Evolutionary conservation across 37 sponge, comb jelly and placozoan species (phyloP).

Genomic region (Theonella swinhoei): DNA sequence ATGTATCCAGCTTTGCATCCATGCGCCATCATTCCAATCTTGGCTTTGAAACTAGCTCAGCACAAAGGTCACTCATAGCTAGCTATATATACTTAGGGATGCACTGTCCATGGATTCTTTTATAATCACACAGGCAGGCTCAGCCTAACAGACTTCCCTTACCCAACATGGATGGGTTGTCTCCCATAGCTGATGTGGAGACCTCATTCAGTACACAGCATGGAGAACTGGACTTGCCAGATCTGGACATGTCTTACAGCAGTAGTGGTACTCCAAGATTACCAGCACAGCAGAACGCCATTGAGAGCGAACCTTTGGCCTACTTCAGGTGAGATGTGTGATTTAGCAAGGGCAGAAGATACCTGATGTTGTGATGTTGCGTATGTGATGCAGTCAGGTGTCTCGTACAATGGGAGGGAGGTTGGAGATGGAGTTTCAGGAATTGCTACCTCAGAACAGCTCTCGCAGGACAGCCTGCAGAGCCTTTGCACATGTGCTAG

Average conservation of each 20-base stretch:
- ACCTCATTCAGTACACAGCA: neutral
- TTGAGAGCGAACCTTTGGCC: neutral
- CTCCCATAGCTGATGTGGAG: slow-evolving; percentile 13
- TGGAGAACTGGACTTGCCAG: neutral
- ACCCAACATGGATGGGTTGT: slow-evolving; percentile 4
- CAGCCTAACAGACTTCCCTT: neutral
- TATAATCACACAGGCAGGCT: too few species aligned
- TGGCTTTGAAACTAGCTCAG: slow-evolving; percentile 1
- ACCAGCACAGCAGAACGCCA: neutral
- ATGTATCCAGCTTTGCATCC: neutral
- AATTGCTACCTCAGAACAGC: slow-evolving; percentile 24
- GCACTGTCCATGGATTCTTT: too few species aligned
- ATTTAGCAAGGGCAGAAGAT: neutral
- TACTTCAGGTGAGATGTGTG: neutral
- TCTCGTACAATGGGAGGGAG: slow-evolving; percentile 1
- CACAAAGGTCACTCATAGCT: too few species aligned
- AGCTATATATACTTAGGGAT: neutral
- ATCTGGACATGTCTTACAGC: neutral
- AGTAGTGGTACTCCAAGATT: neutral
- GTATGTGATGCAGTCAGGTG: slow-evolving; percentile 4
- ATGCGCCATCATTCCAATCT: neutral
- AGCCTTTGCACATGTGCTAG: slow-evolving; percentile 22
- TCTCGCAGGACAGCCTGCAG: slow-evolving; percentile 32
- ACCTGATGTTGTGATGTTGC: neutral
- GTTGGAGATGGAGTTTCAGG: slow-evolving; percentile 27